These are phyloP conservation scores for Flabesymbios commensalis DNA, from an alignment of 2,888 invertebrate genomes.

Conservation along the genomic window DNA sequence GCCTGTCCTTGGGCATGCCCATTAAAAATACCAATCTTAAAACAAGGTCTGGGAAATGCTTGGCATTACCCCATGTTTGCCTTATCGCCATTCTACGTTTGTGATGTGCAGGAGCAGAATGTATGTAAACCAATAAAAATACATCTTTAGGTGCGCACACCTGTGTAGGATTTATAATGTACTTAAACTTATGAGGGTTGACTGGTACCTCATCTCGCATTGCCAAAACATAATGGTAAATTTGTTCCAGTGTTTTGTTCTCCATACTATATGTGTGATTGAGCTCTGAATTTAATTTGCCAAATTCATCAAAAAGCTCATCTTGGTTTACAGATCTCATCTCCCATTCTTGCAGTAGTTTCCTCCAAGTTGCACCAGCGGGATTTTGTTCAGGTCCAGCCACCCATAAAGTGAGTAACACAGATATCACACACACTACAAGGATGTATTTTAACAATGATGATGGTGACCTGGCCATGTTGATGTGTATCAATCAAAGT, in stretches of 20 bases:
- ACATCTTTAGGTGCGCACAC: slow-evolving; percentile 45
- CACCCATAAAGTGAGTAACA: slow-evolving; percentile 22
- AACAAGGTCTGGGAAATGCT: slow-evolving; percentile 36
- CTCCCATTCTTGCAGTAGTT: slow-evolving; percentile 4
- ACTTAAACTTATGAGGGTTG: slow-evolving; percentile 47
- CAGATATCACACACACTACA: background rate
- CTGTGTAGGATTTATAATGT: slow-evolving; percentile 41
- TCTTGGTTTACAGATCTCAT: slow-evolving; percentile 23
- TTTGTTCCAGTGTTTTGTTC: slow-evolving; percentile 18
- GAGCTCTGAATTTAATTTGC: slow-evolving; percentile 6
- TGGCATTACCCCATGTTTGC: slow-evolving; percentile 54
- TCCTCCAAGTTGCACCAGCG: slow-evolving; percentile 5
- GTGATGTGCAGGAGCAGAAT: slow-evolving; percentile 23
- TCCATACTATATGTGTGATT: slow-evolving; percentile 6
- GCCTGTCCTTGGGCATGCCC: slow-evolving; percentile 41
- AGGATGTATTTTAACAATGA: too few species aligned
- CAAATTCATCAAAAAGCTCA: slow-evolving; percentile 15
- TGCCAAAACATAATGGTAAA: slow-evolving; percentile 18
- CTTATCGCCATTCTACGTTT: slow-evolving; percentile 30
- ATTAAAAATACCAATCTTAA: slow-evolving; percentile 54
- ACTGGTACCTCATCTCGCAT: slow-evolving; percentile 24
- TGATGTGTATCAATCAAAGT: too few species aligned
- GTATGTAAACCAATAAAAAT: slow-evolving; percentile 40
- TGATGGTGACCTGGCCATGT: too few species aligned
- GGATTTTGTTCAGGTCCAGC: background rate